Evolutionary conservation across 2,113 vertebrate genomes (phyloP), one percentile per base, ranked within the genome.

Genomic region (Corythoichthys haematopterus): DNA sequence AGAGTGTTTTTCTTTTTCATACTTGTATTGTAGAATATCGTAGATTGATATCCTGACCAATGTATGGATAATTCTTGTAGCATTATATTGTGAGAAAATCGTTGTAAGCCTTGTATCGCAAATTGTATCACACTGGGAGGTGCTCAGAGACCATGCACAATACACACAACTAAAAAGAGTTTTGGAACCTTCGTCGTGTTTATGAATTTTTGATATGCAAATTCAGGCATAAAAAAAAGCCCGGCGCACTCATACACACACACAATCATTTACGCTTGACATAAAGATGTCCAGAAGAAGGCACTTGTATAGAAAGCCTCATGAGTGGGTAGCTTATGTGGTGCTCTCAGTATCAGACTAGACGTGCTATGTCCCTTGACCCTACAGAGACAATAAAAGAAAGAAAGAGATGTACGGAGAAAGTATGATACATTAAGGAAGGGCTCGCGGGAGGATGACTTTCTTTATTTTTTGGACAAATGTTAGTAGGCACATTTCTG

Each of bases 391-490:
- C 70, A 66, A 59, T 69, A 55, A 36, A 50, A 71, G 58, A 20
- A 72, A 70, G 51, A 33, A 37, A 64, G 28, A 53, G 64, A 65
- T 65, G 56, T 53, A 65, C 51, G 43, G 64, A 37, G 51, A 77
- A 83, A 82, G 75, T 69, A 71, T 64, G 47, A 69, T 76, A 80
- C 80, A 71, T 78, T 69, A 68, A 61, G 43, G 50, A 68, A 75
- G 66, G 61, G 55, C 86, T 74, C 61, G 75, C 66, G 7, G 63
- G 77, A 85, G 76, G 80, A 81, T 80, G 68, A 73, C 75, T 68
- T 70, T 75, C 71, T 83, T 77, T 76, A 69, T 80, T 75, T 81
- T 43, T 79, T 76, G 73, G 79, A 84, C 80, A 77, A 78, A 80
- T 78, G 70, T 81, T 76, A 76, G 71, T 76, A 68, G 70, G 67